A percentile compares a stretch with the other conserved stretches of the same genome.
Evolutionary conservation across 1,140 invertebrate species (phyloP).

Genomic region (Papilio glaucus): DNA sequence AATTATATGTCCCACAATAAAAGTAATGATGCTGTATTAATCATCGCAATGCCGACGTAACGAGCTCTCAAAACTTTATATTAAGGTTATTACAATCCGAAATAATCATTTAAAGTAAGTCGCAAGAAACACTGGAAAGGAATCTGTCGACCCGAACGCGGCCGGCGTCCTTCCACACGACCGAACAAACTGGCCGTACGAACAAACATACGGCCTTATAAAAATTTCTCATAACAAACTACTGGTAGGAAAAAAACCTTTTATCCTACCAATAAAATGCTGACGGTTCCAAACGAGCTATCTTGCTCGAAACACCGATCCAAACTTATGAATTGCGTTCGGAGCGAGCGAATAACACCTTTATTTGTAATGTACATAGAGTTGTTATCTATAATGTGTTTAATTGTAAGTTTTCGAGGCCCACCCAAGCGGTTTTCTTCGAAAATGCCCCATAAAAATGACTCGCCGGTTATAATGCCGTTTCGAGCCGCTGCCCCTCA

Average conservation of each 20-base stretch:
- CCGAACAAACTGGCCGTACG: conserved; percentile 34
- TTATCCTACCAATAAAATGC: conserved; percentile 69
- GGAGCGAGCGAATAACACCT: conserved; percentile 38
- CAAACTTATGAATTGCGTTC: conserved; percentile 38
- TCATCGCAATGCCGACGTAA: neutral
- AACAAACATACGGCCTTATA: conserved; percentile 47
- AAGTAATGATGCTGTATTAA: conserved; percentile 17
- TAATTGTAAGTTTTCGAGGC: conserved; percentile 41
- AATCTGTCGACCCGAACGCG: conserved; percentile 3
- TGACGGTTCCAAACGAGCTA: conserved; percentile 58
- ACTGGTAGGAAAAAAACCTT: conserved; percentile 54
- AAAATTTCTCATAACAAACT: conserved; percentile 52
- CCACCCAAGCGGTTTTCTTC: conserved; percentile 68
- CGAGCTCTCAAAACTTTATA: conserved; percentile 4
- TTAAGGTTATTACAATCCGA: conserved; percentile 21
- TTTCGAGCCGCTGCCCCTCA: conserved; percentile 41
- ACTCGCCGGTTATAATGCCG: conserved; percentile 49
- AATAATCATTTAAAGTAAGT: conserved; percentile 8
- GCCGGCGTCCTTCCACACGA: conserved; percentile 31
- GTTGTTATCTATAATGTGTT: conserved; percentile 1
- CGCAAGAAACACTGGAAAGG: conserved; percentile 23
- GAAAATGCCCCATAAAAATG: conserved; percentile 67
- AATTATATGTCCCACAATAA: conserved; percentile 12
- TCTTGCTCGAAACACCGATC: conserved; percentile 45
- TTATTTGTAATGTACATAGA: conserved; percentile 40